phyloP scores from a whole-genome alignment of 2,888 invertebrate genomes.

The Cheilosia impressa region DNA sequence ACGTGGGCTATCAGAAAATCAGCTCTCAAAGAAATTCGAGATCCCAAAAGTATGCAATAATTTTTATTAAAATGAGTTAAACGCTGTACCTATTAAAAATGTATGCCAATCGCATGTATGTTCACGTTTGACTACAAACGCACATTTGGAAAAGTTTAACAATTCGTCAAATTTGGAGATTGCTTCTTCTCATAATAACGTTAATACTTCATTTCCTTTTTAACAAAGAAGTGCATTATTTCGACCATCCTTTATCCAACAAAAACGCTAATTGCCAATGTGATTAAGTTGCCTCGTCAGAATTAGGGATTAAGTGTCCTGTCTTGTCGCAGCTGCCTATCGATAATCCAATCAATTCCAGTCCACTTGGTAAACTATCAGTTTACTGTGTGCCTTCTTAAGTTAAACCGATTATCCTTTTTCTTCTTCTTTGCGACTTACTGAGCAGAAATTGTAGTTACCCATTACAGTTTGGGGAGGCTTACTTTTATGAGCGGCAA shows the following conservation, averaged over 20 bases:
- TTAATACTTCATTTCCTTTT: not conserved
- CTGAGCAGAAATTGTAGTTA: constrained; percentile 40
- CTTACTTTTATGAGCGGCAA: constrained; percentile 16
- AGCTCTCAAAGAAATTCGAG: too few species aligned
- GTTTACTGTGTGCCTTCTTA: constrained; percentile 24
- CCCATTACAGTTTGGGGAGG: not conserved
- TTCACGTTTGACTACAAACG: too few species aligned
- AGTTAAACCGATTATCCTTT: constrained; percentile 57
- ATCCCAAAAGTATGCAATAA: too few species aligned
- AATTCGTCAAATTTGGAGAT: too few species aligned
- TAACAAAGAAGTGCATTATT: not conserved
- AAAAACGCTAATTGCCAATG: constrained; percentile 33
- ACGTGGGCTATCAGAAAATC: too few species aligned
- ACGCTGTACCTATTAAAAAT: too few species aligned
- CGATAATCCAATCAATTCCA: constrained; percentile 46
- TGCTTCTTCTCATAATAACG: too few species aligned
- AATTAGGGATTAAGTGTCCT: constrained; percentile 35
- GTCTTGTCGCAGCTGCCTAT: constrained; percentile 14
- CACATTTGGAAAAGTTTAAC: too few species aligned
- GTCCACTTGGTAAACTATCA: constrained; percentile 42
- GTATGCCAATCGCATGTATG: too few species aligned
- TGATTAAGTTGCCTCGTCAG: constrained; percentile 26
- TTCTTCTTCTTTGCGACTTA: not conserved
- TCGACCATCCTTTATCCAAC: not conserved
- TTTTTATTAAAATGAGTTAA: too few species aligned